Evolutionary conservation across 1,140 invertebrate genomes (phyloP).

Genomic region (Drosophila persimilis): DNA sequence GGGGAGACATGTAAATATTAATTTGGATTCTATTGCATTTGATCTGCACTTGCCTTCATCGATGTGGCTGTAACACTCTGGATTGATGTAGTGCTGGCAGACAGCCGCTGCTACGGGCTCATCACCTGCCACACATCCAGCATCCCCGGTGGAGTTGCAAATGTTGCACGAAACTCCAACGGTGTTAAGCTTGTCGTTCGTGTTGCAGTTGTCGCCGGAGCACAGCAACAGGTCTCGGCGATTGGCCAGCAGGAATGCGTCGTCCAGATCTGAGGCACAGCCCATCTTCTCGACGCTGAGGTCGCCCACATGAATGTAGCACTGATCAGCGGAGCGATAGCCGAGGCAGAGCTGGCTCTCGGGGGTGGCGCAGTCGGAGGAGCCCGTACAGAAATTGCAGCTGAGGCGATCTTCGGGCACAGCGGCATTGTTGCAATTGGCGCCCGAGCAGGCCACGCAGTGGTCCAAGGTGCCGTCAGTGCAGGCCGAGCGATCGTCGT

Average conservation of each 20-base stretch:
- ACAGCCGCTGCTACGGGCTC: accelerated
- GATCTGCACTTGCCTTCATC: conserved; percentile 34
- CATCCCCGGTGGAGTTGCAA: conserved; percentile 42
- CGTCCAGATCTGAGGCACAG: conserved; percentile 60
- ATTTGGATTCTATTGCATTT: too few species aligned
- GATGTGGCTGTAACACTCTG: conserved; percentile 50
- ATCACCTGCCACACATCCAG: conserved; percentile 29
- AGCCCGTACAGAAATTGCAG: conserved; percentile 60
- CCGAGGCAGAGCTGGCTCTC: conserved; percentile 36
- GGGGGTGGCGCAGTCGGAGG: conserved; percentile 15
- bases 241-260: conserved; percentile 21
- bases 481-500: conserved; percentile 62
- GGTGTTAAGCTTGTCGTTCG: conserved; percentile 41
- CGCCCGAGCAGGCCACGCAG: conserved; percentile 52
- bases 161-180: conserved; percentile 13
- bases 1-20: neutral
- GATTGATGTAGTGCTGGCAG: conserved; percentile 55
- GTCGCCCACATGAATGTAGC: conserved; percentile 68
- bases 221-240: conserved; percentile 58
- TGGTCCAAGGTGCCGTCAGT: conserved; percentile 35
- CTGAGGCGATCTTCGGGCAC: conserved; percentile 62
- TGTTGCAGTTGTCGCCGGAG: conserved; percentile 64
- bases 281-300: conserved; percentile 51
- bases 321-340: conserved; percentile 59
- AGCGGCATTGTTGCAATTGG: conserved; percentile 45